phyloP scores from a whole-genome alignment of 37 sponge, comb jelly and placozoan genomes.

The Mnemiopsis leidyi region DNA sequence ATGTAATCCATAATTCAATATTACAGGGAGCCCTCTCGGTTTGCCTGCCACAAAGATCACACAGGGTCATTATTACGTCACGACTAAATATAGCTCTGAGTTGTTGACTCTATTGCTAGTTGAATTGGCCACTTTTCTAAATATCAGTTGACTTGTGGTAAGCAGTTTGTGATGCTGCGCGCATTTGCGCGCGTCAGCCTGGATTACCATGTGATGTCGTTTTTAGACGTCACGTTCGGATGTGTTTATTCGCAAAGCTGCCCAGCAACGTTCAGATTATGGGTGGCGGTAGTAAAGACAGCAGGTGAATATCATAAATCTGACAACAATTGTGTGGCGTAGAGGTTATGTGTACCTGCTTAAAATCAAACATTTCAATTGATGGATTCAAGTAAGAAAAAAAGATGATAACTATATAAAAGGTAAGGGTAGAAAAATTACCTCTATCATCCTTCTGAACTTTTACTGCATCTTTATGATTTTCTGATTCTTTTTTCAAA shows the following conservation, averaged over 20 bases:
- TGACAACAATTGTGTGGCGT: no score
- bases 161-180: neutral
- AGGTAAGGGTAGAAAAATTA: no score
- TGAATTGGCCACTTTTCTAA: neutral
- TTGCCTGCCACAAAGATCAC: neutral
- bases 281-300: no score
- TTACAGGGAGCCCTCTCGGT: neutral
- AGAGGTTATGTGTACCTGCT: no score
- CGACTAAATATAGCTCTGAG: neutral
- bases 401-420: no score
- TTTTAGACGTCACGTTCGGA: neutral
- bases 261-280: neutral
- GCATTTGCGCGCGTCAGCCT: neutral
- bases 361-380: no score
- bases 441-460: neutral
- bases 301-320: no score
- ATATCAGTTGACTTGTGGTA: neutral
- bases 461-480: neutral
- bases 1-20: neutral
- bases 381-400: no score
- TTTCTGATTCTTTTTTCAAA: neutral
- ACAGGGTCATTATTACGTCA: neutral
- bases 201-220: neutral
- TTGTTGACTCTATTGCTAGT: neutral
- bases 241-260: neutral